Conservation (phyloP, 2,888 invertebrate species). For the Muscina levida region DNA sequence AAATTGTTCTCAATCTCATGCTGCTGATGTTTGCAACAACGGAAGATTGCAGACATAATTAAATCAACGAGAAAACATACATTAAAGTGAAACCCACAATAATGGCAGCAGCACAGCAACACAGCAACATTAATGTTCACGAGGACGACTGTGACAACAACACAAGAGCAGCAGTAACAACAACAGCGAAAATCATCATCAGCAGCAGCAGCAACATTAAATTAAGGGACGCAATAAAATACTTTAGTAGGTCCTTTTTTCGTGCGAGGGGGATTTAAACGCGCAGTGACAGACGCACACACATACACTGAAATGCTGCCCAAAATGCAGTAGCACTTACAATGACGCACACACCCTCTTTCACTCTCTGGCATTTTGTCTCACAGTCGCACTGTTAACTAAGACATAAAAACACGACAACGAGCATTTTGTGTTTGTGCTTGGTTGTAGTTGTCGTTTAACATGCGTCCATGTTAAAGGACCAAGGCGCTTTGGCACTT, state of each 20-base stretch:
- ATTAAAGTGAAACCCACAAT: slow-evolving; percentile 35
- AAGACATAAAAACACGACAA: too few species aligned
- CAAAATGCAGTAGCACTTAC: too few species aligned
- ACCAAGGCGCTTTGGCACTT: not conserved
- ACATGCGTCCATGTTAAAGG: slow-evolving; percentile 5
- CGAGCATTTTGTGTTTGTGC: too few species aligned
- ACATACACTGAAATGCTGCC: too few species aligned
- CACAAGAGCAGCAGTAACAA: slow-evolving; percentile 1
- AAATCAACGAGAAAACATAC: slow-evolving; percentile 60
- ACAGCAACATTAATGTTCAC: slow-evolving; percentile 11
- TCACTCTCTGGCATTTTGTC: too few species aligned
- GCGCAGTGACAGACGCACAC: not conserved
- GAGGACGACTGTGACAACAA: slow-evolving; percentile 2
- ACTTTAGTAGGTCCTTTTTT: slow-evolving; percentile 15
- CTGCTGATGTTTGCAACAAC: slow-evolving; percentile 35
- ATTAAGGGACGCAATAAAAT: slow-evolving; percentile 48
- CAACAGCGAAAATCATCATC: not conserved
- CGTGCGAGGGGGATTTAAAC: not conserved
- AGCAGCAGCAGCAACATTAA: slow-evolving; percentile 16
- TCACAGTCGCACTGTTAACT: too few species aligned
- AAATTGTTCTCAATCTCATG: slow-evolving; percentile 23
- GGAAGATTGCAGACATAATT: slow-evolving; percentile 62
- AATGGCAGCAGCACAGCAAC: slow-evolving; percentile 13
- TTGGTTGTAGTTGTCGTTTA: not conserved
- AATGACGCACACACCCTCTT: too few species aligned